Conservation (phyloP, 2,888 invertebrate species). For the Graphium colonna region DNA sequence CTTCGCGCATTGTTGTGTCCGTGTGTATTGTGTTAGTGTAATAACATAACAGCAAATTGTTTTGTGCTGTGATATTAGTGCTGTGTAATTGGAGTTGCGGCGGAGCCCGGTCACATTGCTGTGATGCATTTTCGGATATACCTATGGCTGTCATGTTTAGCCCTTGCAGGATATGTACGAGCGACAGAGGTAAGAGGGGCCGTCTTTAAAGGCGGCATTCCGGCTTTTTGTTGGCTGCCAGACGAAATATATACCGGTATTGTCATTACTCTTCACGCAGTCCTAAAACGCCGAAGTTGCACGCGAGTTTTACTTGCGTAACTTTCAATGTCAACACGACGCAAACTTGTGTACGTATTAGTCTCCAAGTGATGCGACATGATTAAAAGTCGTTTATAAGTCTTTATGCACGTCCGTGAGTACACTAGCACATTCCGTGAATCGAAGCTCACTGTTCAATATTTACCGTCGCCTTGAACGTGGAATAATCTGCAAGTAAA, state of each 20-base stretch:
- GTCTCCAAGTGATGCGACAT: constrained; percentile 17
- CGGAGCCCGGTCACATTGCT: constrained; percentile 67
- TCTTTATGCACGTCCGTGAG: not conserved
- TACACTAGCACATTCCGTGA: too few relatives aligned
- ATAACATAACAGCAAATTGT: constrained; percentile 73
- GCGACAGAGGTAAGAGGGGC: constrained; percentile 86
- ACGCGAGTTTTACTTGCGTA: constrained; percentile 58
- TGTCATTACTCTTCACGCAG: constrained; percentile 29
- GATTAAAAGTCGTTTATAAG: constrained; percentile 19
- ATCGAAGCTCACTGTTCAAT: constrained; percentile 34
- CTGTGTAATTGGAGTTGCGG: constrained; percentile 65
- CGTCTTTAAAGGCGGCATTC: constrained; percentile 71
- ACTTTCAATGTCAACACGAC: constrained; percentile 73
- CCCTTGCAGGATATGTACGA: constrained; percentile 86
- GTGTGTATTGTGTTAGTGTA: constrained; percentile 73
- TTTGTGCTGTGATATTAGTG: constrained; percentile 69
- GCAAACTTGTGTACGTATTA: constrained; percentile 29
- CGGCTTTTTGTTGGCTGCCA: constrained; percentile 61
- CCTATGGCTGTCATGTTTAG: constrained; percentile 85
- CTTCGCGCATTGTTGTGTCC: constrained; percentile 56
- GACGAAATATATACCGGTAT: constrained; percentile 37
- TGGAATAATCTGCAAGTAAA: constrained; percentile 66
- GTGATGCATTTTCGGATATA: constrained; percentile 90
- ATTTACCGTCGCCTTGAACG: constrained; percentile 55
- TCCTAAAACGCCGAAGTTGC: constrained; percentile 42